Evolutionary conservation across 2,113 vertebrate species (phyloP), one percentile per base, ranked within the genome.

Genomic region (Nyctibius bracteatus): DNA sequence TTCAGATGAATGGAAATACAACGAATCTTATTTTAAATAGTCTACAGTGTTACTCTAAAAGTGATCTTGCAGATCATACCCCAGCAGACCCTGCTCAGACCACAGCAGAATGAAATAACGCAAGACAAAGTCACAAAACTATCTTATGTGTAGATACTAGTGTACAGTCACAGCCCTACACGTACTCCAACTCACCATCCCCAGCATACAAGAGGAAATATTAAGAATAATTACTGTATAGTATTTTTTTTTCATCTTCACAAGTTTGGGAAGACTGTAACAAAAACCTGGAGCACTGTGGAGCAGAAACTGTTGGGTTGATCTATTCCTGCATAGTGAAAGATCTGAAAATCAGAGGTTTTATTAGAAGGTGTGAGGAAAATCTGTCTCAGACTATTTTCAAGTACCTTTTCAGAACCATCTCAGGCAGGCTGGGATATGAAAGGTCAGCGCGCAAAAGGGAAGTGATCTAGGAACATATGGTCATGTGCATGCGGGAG

Each of bases 371-470:
- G 8, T 27, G 24, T n/a, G 54, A 77, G 61, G 30, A 81, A 87
- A 79, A 49, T 6, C 43, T 37, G 1, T 52, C 27, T 23, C 77
- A 41, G n/a, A 6, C 20, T n/a, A 41, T 27, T 23, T 49, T 28
- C 43, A 81, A 81, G 35, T 22, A 2, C 5, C 3, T 73, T 15
- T 61, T n/a, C 24, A 43, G 52, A 63, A 35, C 23, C 33, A 10
- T 5, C 17, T 68, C 31, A n/a, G 47, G 23, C 21, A 81, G 52
- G 19, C 24, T 75, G 54, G 39, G 65, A 30, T 27, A 12, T 0
- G 16, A 65, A 82, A 44, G 18, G 31, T 25, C 30, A 39, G 15
- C 0, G 0, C 52, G 46, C 33, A 65, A 12, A 65, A 11, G 12
- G 14, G 33, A 57, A 15, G 10, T n/a, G 43, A 65, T 15, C 8